Conservation (phyloP, 1,140 invertebrate species). For the Drosophila simulans region DNA sequence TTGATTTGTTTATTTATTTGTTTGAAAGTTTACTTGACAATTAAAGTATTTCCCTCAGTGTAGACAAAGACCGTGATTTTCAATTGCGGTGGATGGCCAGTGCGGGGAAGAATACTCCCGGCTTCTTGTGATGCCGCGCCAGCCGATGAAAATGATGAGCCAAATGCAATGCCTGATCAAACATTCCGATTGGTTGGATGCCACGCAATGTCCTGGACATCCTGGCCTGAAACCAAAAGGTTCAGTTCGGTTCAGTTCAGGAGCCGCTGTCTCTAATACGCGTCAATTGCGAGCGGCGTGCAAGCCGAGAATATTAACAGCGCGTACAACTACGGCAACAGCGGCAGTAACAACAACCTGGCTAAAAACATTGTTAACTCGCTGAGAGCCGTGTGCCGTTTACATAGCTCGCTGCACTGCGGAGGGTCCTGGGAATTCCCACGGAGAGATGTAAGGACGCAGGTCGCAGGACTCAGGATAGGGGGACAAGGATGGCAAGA, state of each 20-base stretch:
- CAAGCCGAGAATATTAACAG: slow-evolving; percentile 73
- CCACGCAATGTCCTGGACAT: slow-evolving; percentile 9
- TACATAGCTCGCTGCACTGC: slow-evolving; percentile 57
- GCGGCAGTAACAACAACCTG: slow-evolving; percentile 30
- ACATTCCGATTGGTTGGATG: slow-evolving; percentile 69
- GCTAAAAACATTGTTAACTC: slow-evolving; percentile 67
- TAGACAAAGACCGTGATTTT: slow-evolving; percentile 36
- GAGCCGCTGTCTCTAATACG: slow-evolving; percentile 49
- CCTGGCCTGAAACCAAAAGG: background rate
- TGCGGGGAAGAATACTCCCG: slow-evolving; percentile 5
- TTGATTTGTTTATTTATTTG: too few relatives aligned
- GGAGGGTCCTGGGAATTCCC: slow-evolving; percentile 28
- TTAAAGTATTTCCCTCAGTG: slow-evolving; percentile 7
- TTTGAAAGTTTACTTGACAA: background rate
- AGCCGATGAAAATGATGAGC: slow-evolving; percentile 50
- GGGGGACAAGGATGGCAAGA: slow-evolving; percentile 61
- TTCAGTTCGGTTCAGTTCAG: background rate
- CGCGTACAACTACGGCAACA: slow-evolving; percentile 46
- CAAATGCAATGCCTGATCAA: slow-evolving; percentile 77
- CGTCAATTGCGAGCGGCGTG: slow-evolving; percentile 61
- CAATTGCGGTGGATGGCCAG: slow-evolving; percentile 34
- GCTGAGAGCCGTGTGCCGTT: slow-evolving; percentile 62
- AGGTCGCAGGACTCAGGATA: slow-evolving; percentile 35
- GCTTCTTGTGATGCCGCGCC: slow-evolving; percentile 15
- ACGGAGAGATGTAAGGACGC: slow-evolving; percentile 9